Base-by-base conservation (phyloP, 1,140 invertebrate genomes). In the Dermatophagoides farinae region DNA sequence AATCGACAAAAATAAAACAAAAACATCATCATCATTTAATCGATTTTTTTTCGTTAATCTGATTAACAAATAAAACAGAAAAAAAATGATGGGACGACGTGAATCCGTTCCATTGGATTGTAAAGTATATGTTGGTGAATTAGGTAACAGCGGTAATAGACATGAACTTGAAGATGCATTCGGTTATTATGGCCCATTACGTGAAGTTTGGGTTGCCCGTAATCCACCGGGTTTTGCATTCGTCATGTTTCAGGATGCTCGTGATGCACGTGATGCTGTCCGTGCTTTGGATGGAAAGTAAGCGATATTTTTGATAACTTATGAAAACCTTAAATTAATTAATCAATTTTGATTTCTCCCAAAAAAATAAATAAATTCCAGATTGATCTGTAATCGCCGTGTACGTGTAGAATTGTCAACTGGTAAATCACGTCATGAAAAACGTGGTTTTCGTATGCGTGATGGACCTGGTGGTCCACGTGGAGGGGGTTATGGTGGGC, bases 91-190 rank as follows among this genome's bases (percentile, higher is more conserved):
- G 41, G 25, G 6, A 10, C 14, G 58, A 1, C 62, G 68, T 11
- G 69, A 68, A 50, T 54, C 57, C 25, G 79, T 81, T 60, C 65
- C 69, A 41, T 79, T 82, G 46, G 92, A 96, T 70, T 88, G 87
- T 67, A 97, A 97, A 74, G 83, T 97, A 11, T 97, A 97, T 72
- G 88, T 97, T 25, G 93, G 93, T 41, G 90, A 96, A 77, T 77
- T 97, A 67, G 74, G 75, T 20, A 74, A 72, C 68, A 84, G 80
- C 70, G 86, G 85, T n/a, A 86, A 85, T 20, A 86, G 88, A 70
- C 84, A 86, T 68, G 86, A 92, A 71, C 71, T 93, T 47, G 88
- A 93, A 73, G 86, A 91, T 73, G 84, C 87, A 10, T 97, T 97
- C 72, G 82, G 85, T 55, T 87, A 92, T 67, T 97, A 95, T 72